Base-by-base conservation (phyloP, 37 sponge, comb jelly and placozoan species). In the Haliclona indistincta region DNA sequence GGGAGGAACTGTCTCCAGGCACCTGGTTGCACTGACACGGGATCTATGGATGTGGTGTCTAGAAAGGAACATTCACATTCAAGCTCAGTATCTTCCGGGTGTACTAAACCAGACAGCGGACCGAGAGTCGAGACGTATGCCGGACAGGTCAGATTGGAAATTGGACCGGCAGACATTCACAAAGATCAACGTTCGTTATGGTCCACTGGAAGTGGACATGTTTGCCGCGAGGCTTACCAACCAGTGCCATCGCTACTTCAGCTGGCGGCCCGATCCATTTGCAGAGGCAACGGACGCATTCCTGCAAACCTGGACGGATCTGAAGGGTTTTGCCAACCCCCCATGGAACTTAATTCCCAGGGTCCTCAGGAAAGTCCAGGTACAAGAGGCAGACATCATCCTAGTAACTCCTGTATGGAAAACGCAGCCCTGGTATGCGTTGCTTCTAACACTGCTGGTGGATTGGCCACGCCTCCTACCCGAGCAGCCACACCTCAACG, bases 281-380 rank as follows among this genome's bases (percentile, higher is more conserved):
- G 70, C 80, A 37, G 54, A 43, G 37, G 65, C 67, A 58, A 73
- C 56, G 23, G 84, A 84, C 54, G 84, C 84, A n/a, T 76, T 84
- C 30, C 36, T 67, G 26, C 76, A 68, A 77, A 41, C 49, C 23
- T 84, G 84, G 84, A 43, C 49, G 13, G 33, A 23, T 6, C 2
- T 72, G 28, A 17, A 3, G 4, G 79, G 52, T 5, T 76, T 44
- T 43, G 73, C 73, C 55, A 38, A 73, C 55, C 84, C 84, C 35
- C 85, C 85, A 15, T 84, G 74, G 72, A 56, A 47, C 52, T 70
- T 76, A n/a, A 60, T 69, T 43, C 6, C 58, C 30, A 51, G 71
- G 28, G 77, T 84, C 3, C 64, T 81, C 15, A 22, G 2, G 22
- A 56, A 75, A 42, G 76, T 44, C 1, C 39, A 58, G 41, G 1